These are phyloP conservation scores for Anthrax anthrax DNA, from an alignment of 2,888 invertebrate species.

Conservation along the genomic window DNA sequence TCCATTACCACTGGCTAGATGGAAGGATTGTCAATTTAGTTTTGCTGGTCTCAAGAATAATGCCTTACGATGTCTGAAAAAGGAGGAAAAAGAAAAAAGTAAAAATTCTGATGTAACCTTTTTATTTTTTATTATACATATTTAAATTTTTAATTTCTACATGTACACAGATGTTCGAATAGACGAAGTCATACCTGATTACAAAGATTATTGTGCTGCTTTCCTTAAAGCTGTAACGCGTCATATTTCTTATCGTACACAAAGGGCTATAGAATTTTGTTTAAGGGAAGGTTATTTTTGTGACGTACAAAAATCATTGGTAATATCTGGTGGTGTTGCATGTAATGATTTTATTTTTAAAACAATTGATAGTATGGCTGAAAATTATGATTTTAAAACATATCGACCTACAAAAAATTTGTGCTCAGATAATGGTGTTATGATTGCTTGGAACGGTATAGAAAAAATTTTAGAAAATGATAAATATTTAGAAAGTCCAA, in stretches of 20 bases:
- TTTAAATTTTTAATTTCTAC: too few species aligned
- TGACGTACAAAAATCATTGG: constrained; percentile 42
- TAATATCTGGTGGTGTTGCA: constrained; percentile 92
- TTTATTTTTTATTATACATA: neutral
- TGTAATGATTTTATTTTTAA: constrained; percentile 70
- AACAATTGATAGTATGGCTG: constrained; percentile 52
- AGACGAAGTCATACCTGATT: constrained; percentile 57
- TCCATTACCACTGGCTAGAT: constrained; percentile 44
- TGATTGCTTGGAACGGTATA: constrained; percentile 98
- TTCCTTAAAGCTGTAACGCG: constrained; percentile 58
- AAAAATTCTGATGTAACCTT: too few species aligned
- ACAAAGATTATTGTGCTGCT: constrained; percentile 72
- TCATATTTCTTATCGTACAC: constrained; percentile 69
- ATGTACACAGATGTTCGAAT: constrained; percentile 42
- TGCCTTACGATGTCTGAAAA: constrained; percentile 38
- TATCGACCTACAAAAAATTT: constrained; percentile 66
- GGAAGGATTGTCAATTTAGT: constrained; percentile 79
- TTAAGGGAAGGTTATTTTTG: constrained; percentile 47
- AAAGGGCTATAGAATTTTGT: constrained; percentile 68
- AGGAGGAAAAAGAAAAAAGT: constrained; percentile 41
- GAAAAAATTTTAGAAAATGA: constrained; percentile 41
- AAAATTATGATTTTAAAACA: constrained; percentile 47
- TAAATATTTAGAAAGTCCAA: constrained; percentile 3
- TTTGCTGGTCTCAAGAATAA: constrained; percentile 68
- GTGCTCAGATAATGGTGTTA: constrained; percentile 96